These are phyloP conservation scores for Labeo rohita DNA, from an alignment of 2,113 vertebrate species.

Conservation along the genomic window DNA sequence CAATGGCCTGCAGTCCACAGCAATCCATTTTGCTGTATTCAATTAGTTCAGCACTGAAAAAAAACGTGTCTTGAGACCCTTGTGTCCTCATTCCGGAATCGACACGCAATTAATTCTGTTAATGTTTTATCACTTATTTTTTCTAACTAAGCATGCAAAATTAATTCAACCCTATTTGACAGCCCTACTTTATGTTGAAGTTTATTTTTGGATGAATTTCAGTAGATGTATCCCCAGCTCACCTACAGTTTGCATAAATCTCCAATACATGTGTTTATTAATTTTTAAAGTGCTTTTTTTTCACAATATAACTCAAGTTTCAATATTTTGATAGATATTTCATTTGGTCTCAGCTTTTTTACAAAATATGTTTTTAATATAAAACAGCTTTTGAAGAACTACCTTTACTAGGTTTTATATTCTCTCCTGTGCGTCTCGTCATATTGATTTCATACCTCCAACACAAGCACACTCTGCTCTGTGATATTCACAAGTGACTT, in stretches of 20 bases:
- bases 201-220: too few species aligned
- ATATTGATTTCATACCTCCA: conserved; percentile 35
- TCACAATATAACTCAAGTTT: too few species aligned
- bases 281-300: too few species aligned
- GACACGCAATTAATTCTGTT: not conserved
- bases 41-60: not conserved
- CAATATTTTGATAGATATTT: not conserved
- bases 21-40: not conserved
- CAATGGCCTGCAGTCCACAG: not conserved
- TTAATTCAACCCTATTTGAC: too few species aligned
- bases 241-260: too few species aligned
- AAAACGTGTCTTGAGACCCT: not conserved
- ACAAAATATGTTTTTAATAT: too few species aligned
- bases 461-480: not conserved
- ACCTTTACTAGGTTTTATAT: not conserved
- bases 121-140: not conserved
- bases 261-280: too few species aligned
- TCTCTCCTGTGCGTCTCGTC: conserved; percentile 12
- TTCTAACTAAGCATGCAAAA: too few species aligned
- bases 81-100: not conserved
- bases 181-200: too few species aligned
- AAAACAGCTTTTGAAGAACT: not conserved
- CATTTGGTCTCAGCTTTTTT: not conserved
- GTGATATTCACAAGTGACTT: conserved; percentile 61
- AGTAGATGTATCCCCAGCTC: too few species aligned